phyloP scores from a whole-genome alignment of 37 sponge, comb jelly and placozoan genomes.

The Geodia barretti region DNA sequence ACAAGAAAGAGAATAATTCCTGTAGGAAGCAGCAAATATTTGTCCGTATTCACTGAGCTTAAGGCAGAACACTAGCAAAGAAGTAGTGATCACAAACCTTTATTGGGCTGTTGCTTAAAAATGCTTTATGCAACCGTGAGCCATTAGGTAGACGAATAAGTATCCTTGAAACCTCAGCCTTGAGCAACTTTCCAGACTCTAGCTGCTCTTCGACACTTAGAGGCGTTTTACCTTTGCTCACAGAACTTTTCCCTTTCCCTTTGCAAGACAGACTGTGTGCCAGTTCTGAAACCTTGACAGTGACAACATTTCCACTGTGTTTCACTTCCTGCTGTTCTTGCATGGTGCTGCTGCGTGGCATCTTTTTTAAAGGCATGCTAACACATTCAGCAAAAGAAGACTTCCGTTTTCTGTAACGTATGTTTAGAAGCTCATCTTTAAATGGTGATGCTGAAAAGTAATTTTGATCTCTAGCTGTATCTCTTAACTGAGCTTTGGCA shows the following conservation, averaged over 20 bases:
- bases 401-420: not conserved
- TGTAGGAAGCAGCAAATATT: slow-evolving; percentile 19
- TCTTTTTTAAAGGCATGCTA: not conserved
- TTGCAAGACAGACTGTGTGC: too few relatives aligned
- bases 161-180: slow-evolving; percentile 23
- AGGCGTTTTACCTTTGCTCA: not conserved
- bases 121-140: slow-evolving; percentile 41
- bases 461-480: too few relatives aligned
- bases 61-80: not conserved
- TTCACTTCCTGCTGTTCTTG: not conserved
- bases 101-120: slow-evolving; percentile 53
- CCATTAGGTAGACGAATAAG: slow-evolving; percentile 77
- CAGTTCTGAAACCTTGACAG: not conserved
- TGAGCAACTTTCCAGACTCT: not conserved
- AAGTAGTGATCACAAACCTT: slow-evolving; percentile 28
- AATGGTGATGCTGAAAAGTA: too few relatives aligned
- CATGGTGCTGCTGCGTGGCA: not conserved
- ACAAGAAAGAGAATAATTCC: slow-evolving; percentile 50
- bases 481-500: too few relatives aligned
- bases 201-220: slow-evolving; percentile 6
- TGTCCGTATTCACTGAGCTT: not conserved
- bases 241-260: not conserved
- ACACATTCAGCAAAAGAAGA: too few relatives aligned
- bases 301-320: not conserved
- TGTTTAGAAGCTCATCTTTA: too few relatives aligned